These are phyloP conservation scores for Pachycephus smyrnensis DNA, from an alignment of 2,888 invertebrate genomes.

Conservation along the genomic window DNA sequence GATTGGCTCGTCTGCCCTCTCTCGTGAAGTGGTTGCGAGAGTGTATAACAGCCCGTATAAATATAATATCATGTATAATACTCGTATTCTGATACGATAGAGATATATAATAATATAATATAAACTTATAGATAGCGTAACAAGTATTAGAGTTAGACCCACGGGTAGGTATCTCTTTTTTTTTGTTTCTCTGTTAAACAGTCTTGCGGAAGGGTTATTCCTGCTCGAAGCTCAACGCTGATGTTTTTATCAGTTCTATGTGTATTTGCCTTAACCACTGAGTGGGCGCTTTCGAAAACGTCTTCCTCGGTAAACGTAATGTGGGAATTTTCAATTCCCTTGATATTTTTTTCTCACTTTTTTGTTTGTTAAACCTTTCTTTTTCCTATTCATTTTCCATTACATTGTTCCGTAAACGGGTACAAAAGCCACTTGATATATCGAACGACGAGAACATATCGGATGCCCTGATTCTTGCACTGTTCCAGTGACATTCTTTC, in stretches of 20 bases:
- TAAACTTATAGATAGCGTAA: slow-evolving; percentile 65
- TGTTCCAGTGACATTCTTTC: no score
- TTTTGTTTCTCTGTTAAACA: slow-evolving; percentile 19
- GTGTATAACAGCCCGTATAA: slow-evolving; percentile 59
- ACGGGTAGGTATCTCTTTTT: slow-evolving; percentile 35
- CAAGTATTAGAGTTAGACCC: slow-evolving; percentile 59
- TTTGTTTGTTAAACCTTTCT: not conserved
- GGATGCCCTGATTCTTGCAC: no score
- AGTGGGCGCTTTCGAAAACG: slow-evolving; percentile 35
- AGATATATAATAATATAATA: slow-evolving; percentile 59
- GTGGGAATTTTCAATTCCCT: no score
- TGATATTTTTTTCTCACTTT: not conserved
- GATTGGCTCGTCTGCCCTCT: not conserved
- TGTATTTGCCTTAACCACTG: slow-evolving; percentile 16
- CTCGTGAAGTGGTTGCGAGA: slow-evolving; percentile 20
- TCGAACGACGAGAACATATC: no score
- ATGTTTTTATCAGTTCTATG: slow-evolving; percentile 9
- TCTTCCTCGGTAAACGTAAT: slow-evolving; percentile 12
- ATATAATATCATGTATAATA: slow-evolving; percentile 59
- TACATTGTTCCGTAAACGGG: no score
- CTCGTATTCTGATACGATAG: slow-evolving; percentile 55
- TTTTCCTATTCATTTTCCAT: no score
- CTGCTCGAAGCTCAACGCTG: not conserved
- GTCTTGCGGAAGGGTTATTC: slow-evolving; percentile 4
- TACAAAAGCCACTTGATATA: no score